Evolutionary conservation across 2,113 vertebrate genomes (phyloP).

Genomic region (Sorex fumeus): DNA sequence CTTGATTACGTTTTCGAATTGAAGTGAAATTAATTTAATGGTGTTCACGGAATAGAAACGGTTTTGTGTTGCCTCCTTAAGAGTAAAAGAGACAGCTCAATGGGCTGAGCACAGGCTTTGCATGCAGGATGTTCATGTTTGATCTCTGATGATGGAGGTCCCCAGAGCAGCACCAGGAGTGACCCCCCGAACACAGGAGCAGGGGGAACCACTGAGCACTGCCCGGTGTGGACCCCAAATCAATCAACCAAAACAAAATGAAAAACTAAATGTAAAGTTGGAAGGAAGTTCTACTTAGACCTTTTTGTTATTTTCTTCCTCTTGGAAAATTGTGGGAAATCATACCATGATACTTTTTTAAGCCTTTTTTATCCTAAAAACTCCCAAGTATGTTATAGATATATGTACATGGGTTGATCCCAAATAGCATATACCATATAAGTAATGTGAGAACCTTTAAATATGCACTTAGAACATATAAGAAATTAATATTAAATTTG

Average conservation of each 20-base stretch:
- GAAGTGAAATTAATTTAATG: constrained; percentile 60
- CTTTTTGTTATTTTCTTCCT: neutral
- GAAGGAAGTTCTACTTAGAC: neutral
- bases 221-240: no score
- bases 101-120: no score
- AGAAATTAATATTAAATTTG: neutral
- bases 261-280: neutral
- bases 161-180: no score
- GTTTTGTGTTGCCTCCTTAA: neutral
- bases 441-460: neutral
- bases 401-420: neutral
- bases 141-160: no score
- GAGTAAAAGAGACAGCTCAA: neutral
- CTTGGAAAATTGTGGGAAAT: neutral
- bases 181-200: no score
- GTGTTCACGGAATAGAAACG: constrained; percentile 41
- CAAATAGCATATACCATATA: neutral
- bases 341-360: constrained; percentile 23
- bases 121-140: no score
- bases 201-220: no score
- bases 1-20: neutral
- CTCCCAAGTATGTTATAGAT: constrained; percentile 35
- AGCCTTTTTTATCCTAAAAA: constrained; percentile 53
- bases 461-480: neutral
- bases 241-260: no score